phyloP scores from a whole-genome alignment of 2,888 invertebrate species.

The Diaphora mendica region DNA sequence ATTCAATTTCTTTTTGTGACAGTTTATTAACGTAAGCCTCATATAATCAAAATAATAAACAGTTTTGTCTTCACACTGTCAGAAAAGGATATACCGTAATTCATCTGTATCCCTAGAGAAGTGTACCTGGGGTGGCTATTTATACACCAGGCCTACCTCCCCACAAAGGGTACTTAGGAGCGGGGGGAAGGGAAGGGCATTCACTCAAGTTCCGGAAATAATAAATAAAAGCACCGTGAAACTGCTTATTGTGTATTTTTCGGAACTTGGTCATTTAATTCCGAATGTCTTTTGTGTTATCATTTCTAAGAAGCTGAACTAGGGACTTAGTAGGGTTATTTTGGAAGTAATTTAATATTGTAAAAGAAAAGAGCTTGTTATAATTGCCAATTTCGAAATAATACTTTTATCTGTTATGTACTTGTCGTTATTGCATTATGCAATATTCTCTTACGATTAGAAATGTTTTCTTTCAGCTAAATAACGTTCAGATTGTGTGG shows the following conservation, averaged over 20 bases:
- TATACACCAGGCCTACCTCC: slow-evolving; percentile 25
- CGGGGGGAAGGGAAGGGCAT: slow-evolving; percentile 21
- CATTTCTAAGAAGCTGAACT: slow-evolving; percentile 12
- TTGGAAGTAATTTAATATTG: slow-evolving; percentile 12
- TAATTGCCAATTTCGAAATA: background rate
- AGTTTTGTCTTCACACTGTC: slow-evolving; percentile 29
- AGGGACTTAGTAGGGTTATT: background rate
- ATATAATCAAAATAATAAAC: slow-evolving; percentile 31
- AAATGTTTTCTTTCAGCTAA: background rate
- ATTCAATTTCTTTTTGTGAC: background rate
- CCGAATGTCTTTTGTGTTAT: slow-evolving; percentile 23
- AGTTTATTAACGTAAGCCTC: background rate
- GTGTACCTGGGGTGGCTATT: slow-evolving; percentile 37
- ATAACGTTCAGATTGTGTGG: too few species aligned
- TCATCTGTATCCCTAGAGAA: slow-evolving; percentile 40
- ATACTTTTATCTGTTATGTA: background rate
- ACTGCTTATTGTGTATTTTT: slow-evolving; percentile 44
- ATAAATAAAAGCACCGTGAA: slow-evolving; percentile 53
- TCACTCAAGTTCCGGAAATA: slow-evolving; percentile 51
- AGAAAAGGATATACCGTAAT: slow-evolving; percentile 42
- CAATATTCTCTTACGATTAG: background rate
- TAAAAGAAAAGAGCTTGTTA: background rate
- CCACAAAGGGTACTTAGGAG: slow-evolving; percentile 25
- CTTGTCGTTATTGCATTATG: background rate
- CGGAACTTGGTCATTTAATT: slow-evolving; percentile 37